phyloP scores from a whole-genome alignment of 2,888 invertebrate species.

The Hybos culiciformis region DNA sequence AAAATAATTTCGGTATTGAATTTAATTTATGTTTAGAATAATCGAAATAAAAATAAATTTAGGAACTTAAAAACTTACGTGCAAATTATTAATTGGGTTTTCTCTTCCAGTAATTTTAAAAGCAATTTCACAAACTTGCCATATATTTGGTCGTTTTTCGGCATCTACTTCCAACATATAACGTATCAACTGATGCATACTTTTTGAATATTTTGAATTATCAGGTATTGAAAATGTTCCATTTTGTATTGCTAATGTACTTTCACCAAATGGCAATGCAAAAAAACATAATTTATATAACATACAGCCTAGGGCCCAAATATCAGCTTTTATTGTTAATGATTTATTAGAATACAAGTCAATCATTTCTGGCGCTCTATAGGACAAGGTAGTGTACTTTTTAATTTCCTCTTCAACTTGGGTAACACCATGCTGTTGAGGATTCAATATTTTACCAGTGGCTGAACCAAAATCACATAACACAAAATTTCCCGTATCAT shows the following conservation, averaged over 20 bases:
- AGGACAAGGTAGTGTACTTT: slow-evolving; percentile 79
- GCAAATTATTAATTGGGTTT: slow-evolving; percentile 68
- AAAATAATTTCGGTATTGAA: slow-evolving; percentile 10
- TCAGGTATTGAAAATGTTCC: slow-evolving; percentile 77
- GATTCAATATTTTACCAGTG: slow-evolving; percentile 64
- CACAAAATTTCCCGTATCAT: slow-evolving; percentile 67
- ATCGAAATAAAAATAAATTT: not conserved
- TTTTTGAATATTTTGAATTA: slow-evolving; percentile 56
- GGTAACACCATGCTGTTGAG: slow-evolving; percentile 49
- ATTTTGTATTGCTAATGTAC: slow-evolving; percentile 82
- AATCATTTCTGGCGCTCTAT: slow-evolving; percentile 87
- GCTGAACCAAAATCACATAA: slow-evolving; percentile 91
- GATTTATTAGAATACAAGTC: slow-evolving; percentile 72
- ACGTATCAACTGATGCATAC: slow-evolving; percentile 59
- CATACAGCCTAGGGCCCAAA: slow-evolving; percentile 83
- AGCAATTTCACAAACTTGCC: slow-evolving; percentile 62
- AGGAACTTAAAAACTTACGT: slow-evolving; percentile 38
- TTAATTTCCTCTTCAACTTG: slow-evolving; percentile 73
- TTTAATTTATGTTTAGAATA: not conserved
- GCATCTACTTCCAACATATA: slow-evolving; percentile 77
- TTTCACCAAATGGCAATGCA: slow-evolving; percentile 80
- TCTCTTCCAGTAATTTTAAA: slow-evolving; percentile 56
- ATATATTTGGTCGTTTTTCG: slow-evolving; percentile 73
- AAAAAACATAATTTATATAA: slow-evolving; percentile 84
- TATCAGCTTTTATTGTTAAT: slow-evolving; percentile 77